Conservation (phyloP, 2,797 vertebrate species). For the Anguilla megastoma region DNA sequence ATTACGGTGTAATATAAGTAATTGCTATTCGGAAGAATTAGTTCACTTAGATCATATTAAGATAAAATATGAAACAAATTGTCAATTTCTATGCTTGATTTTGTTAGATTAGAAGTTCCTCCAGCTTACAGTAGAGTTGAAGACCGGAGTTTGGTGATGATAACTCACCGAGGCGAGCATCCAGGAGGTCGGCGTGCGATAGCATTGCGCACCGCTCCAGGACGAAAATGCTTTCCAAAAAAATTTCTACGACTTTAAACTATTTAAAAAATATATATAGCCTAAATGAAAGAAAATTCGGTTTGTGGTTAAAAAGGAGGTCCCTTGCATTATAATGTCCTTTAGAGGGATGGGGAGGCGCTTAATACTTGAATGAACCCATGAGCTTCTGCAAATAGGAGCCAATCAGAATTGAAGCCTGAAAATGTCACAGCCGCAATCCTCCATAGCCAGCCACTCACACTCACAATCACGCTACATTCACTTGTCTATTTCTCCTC, state of each 20-base stretch:
- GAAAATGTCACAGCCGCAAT: constrained; percentile 85
- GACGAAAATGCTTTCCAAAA: constrained; percentile 82
- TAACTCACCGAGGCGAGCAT: constrained; percentile 98
- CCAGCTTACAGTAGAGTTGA: constrained; percentile 81
- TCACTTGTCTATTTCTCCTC: constrained; percentile 70
- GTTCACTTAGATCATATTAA: constrained; percentile 88
- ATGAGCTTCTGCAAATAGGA: constrained; percentile 89
- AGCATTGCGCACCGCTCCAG: constrained; percentile 98
- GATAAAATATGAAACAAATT: constrained; percentile 90
- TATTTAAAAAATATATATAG: constrained; percentile 92
- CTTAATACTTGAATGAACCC: constrained; percentile 95
- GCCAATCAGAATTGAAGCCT: constrained; percentile 91
- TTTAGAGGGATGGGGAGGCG: constrained; percentile 97
- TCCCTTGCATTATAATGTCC: constrained; percentile 98
- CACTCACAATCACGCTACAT: constrained; percentile 55
- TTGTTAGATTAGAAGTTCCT: constrained; percentile 69
- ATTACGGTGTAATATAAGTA: constrained; percentile 92
- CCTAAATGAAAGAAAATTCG: constrained; percentile 98
- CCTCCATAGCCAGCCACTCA: constrained; percentile 63
- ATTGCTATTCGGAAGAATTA: constrained; percentile 93
- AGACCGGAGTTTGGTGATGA: constrained; percentile 79
- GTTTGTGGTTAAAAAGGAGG: constrained; percentile 97
- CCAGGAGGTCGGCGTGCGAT: constrained; percentile 99
- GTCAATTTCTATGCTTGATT: constrained; percentile 84
- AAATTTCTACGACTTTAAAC: constrained; percentile 92